phyloP scores from a whole-genome alignment of 2,888 invertebrate genomes.

The Phorcus lineatus region DNA sequence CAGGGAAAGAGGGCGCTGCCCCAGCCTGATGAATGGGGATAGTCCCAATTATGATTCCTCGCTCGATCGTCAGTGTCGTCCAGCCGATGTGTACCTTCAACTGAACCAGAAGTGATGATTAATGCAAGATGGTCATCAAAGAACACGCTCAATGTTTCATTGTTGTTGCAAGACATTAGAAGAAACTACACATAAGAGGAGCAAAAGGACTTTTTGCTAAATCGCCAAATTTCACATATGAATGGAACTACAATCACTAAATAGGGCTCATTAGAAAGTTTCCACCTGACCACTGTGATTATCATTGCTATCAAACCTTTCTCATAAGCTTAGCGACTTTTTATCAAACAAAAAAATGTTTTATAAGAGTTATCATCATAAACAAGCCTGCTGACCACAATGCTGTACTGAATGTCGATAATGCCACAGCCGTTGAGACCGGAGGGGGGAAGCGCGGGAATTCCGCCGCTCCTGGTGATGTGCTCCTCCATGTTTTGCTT shows the following conservation, averaged over 20 bases:
- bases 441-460: slow-evolving; percentile 95
- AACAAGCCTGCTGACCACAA: slow-evolving; percentile 51
- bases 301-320: no score
- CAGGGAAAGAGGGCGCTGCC: slow-evolving; percentile 11
- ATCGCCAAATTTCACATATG: no score
- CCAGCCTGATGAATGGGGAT: slow-evolving; percentile 41
- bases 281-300: no score
- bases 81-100: slow-evolving; percentile 47
- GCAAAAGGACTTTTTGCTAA: no score
- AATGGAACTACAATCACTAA: no score
- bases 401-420: slow-evolving; percentile 88
- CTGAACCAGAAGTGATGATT: slow-evolving; percentile 23
- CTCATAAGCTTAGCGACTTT: no score
- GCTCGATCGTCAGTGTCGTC: slow-evolving; percentile 44
- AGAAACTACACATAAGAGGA: neutral
- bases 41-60: slow-evolving; percentile 51
- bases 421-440: slow-evolving; percentile 94
- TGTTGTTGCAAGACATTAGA: neutral
- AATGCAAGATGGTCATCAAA: no score
- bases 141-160: no score
- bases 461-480: slow-evolving; percentile 91
- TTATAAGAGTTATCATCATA: no score
- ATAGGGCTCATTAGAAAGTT: no score
- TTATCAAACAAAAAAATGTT: no score
- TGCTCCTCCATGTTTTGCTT: slow-evolving; percentile 89